These are phyloP conservation scores for Tachysurus fulvidraco DNA, from an alignment of 2,113 vertebrate species.

Conservation along the genomic window DNA sequence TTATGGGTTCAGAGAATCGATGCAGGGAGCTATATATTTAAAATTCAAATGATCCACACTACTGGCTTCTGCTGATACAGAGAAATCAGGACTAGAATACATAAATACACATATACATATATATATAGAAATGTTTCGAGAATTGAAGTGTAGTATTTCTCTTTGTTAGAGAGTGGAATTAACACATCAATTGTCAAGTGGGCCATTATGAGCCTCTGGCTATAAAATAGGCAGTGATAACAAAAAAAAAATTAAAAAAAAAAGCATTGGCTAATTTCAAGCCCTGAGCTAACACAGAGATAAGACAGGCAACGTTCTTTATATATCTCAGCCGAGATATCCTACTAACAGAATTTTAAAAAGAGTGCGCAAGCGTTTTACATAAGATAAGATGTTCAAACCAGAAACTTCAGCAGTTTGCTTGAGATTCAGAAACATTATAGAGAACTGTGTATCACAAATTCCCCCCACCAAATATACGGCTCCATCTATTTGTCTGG, in stretches of 20 bases:
- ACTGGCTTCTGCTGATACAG: neutral
- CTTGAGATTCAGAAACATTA: conserved; percentile 2
- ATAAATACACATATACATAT: neutral
- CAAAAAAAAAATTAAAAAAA: no score
- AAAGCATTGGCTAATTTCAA: conserved; percentile 32
- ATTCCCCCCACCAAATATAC: neutral
- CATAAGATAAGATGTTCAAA: conserved; percentile 28
- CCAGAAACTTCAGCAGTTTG: conserved; percentile 30
- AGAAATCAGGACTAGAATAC: neutral
- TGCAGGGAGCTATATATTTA: neutral
- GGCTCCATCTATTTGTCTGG: conserved; percentile 6
- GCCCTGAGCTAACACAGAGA: conserved; percentile 56
- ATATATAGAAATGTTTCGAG: neutral
- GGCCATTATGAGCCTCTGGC: conserved; percentile 41
- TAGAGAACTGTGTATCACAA: neutral
- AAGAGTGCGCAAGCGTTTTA: conserved; percentile 52
- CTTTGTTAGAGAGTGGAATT: conserved; percentile 42
- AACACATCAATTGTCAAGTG: conserved; percentile 43
- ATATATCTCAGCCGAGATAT: conserved; percentile 66
- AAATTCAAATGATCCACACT: neutral
- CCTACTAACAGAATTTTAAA: conserved; percentile 67
- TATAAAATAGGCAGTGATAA: conserved; percentile 55
- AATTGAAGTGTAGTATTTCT: neutral
- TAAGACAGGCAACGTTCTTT: conserved; percentile 55
- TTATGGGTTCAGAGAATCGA: conserved; percentile 56